phyloP scores from a whole-genome alignment of 2,888 invertebrate genomes.

The Creontiades dilutus region DNA sequence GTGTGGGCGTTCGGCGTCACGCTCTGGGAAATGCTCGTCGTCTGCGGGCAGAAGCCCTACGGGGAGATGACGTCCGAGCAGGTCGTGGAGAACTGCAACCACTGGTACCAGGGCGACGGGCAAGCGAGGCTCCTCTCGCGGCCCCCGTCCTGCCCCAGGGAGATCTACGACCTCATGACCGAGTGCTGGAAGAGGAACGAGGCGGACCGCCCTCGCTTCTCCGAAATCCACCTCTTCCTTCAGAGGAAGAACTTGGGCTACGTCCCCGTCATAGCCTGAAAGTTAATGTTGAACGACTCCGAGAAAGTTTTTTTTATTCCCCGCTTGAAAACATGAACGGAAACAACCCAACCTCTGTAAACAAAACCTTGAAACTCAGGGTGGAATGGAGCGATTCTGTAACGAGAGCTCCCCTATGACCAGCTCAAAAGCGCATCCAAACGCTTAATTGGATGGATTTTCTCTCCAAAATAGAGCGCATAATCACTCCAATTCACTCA shows the following conservation, averaged over 20 bases:
- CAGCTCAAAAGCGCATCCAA: no score
- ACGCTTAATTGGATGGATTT: no score
- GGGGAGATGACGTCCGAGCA: slow-evolving; percentile 90
- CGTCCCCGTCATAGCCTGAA: slow-evolving; percentile 79
- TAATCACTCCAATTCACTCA: no score
- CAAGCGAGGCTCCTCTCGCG: slow-evolving; percentile 82
- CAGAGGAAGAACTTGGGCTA: slow-evolving; percentile 85
- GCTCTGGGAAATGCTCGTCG: slow-evolving; percentile 92
- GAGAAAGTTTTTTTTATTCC: slow-evolving; percentile 22
- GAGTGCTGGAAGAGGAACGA: slow-evolving; percentile 94
- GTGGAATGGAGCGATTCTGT: no score
- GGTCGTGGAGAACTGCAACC: slow-evolving; percentile 87
- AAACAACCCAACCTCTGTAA: background rate
- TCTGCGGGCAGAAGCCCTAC: slow-evolving; percentile 88
- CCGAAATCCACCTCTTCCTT: slow-evolving; percentile 92
- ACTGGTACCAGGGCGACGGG: slow-evolving; percentile 83
- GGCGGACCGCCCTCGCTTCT: slow-evolving; percentile 89
- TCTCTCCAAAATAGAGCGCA: no score
- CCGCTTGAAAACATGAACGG: slow-evolving; percentile 9
- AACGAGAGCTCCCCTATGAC: no score
- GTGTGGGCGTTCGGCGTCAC: slow-evolving; percentile 96
- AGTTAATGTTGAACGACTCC: slow-evolving; percentile 40
- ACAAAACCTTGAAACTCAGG: no score
- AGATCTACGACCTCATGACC: slow-evolving; percentile 94
- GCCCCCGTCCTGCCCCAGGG: slow-evolving; percentile 89